Conservation (phyloP, 2,113 vertebrate species). For the Connochaetes taurinus region DNA sequence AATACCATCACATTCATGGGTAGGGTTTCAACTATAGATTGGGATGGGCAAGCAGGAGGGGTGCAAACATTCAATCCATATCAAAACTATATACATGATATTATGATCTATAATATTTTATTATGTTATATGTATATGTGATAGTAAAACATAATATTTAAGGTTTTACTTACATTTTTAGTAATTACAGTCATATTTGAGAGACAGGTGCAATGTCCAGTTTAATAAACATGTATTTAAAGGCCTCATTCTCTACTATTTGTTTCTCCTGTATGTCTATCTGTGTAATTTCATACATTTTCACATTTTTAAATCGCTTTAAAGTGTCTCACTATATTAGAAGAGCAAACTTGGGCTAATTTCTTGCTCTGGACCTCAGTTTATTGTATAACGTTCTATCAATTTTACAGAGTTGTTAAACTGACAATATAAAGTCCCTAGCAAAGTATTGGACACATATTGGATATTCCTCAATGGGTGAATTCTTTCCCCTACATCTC, state of each 20-base stretch:
- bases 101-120: neutral
- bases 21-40: neutral
- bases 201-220: neutral
- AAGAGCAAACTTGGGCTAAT: neutral
- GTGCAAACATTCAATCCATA: neutral
- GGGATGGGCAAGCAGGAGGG: neutral
- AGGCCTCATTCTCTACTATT: neutral
- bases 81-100: neutral
- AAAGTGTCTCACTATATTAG: neutral
- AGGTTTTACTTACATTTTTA: neutral
- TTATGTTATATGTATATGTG: neutral
- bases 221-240: neutral
- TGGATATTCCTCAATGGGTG: neutral
- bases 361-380: neutral
- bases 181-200: neutral
- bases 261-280: neutral
- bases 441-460: neutral
- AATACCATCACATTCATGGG: neutral
- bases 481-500: neutral
- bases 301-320: neutral
- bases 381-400: neutral
- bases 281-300: neutral
- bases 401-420: neutral
- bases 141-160: neutral
- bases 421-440: neutral